Evolutionary conservation across 2,888 invertebrate species (phyloP), one percentile per base, ranked within the genome.

Genomic region (Rhagium mordax): DNA sequence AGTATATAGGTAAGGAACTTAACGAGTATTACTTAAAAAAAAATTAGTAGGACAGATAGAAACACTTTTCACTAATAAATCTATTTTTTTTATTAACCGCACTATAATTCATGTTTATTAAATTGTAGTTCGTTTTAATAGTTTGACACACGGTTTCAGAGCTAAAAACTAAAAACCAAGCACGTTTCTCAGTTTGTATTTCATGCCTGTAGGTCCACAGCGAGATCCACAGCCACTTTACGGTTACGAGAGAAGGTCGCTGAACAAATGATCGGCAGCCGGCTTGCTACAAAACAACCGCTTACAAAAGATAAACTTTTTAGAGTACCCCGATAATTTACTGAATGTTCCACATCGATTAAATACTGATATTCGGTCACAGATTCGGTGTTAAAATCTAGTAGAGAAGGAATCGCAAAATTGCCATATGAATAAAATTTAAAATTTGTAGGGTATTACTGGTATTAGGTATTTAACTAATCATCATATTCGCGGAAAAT

Each of bases 291-390:
- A 80, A 84, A 84, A 84, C 81, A 82, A 84, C 82, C 82, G 82
- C 84, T 83, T 83, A 82, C 82, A 83, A 83, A 83, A 84, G 83
- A 84, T 83, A 84, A 84, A 81, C 81, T 82, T 82, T 81, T 80
- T 81, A 82, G 83, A 81, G 82, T 81, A 81, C 82, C 81, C 81
- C 77, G 80, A 80, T 78, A 79, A 79, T 78, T 76, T 77, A 75
- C 64, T 78, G 77, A 81, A 51, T 74, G 74, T 70, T 73, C 78
- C 82, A 70, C 13, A 62, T 68, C 78, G 78, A 80, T 78, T 57
- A 77, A 84, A 65, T 70, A 1, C 53, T 66, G 65, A 20, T n/a
- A n/a, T n/a, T n/a, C n/a, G n/a, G n/a, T n/a, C n/a, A n/a, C n/a
- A n/a, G n/a, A n/a, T n/a, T n/a, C n/a, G n/a, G n/a, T n/a, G n/a